Base-by-base conservation (phyloP, 2,113 vertebrate species). In the Pygoscelis antarcticus region DNA sequence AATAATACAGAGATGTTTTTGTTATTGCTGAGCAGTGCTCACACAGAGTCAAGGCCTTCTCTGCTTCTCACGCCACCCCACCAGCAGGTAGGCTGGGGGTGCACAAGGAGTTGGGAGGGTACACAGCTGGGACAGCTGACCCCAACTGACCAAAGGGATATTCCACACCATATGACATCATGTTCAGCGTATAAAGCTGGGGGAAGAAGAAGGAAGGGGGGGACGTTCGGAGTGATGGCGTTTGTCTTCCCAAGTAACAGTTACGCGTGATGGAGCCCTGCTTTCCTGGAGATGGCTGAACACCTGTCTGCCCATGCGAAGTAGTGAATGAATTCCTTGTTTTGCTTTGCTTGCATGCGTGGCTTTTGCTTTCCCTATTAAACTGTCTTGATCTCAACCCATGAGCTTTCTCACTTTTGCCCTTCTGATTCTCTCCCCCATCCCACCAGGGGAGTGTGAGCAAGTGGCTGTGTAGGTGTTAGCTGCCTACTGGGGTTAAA, bases 261-360 rank as follows among this genome's bases (percentile, higher is more conserved):
- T 18, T 40, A 29, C 0, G 0, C 0, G 0, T 75, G 76, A 54
- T 10, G 20, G 21, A 29, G 16, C 29, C 25, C 25, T 62, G 16
- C 29, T 54, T 7, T 47, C 46, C 52, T 81, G 38, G 46, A 52
- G 19, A 12, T 30, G 23, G 16, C 17, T 46, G 54, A 68, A 54
- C 34, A 13, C 12, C 27, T 54, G 34, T 34, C 21, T 52, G 54
- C 22, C 8, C 0, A 6, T 40, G 44, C 36, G 61, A 83, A 60
- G 38, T 2, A 3, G 46, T 2, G 22, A 52, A 55, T 17, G 1
- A 55, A 70, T 40, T 47, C 70, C 34, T 77, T 47, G 4, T 8
- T 69, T 75, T 34, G 19, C 19, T 66, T 40, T 38, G 7, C 19
- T 47, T 42, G 17, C 1, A 1, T 2, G 4, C 1, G 1, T 0